These are phyloP conservation scores for Orussus abietinus DNA, from an alignment of 1,140 invertebrate genomes.

Conservation along the genomic window DNA sequence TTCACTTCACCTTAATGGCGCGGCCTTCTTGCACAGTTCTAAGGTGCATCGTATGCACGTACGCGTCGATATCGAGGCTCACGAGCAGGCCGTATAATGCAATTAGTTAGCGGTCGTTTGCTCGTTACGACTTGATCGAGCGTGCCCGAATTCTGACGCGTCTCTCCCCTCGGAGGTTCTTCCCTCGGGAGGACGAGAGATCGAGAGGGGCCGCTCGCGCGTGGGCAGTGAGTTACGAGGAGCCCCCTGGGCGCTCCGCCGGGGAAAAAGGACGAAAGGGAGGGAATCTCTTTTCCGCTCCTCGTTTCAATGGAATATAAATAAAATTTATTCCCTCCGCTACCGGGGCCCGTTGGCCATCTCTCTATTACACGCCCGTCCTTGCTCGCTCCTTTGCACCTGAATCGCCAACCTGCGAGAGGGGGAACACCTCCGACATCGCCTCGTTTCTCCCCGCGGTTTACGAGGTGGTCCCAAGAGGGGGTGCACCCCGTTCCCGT, in stretches of 20 bases:
- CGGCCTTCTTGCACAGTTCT: too few species aligned
- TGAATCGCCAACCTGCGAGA: too few species aligned
- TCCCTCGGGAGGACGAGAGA: too few species aligned
- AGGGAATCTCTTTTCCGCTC: conserved; percentile 19
- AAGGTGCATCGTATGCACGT: too few species aligned
- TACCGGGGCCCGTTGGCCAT: too few species aligned
- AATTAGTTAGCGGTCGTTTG: conserved; percentile 20
- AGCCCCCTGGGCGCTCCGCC: conserved; percentile 16
- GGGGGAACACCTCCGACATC: too few species aligned
- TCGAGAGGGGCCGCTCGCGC: conserved; percentile 13
- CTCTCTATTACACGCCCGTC: too few species aligned
- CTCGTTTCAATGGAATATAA: conserved; percentile 32
- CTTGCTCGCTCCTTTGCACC: too few species aligned
- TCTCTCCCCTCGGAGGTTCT: background rate
- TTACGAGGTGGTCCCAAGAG: too few species aligned
- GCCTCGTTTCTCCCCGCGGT: too few species aligned
- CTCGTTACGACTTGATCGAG: conserved; percentile 18
- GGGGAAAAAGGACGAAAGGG: conserved; percentile 12
- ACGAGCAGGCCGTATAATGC: background rate
- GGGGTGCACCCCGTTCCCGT: too few species aligned
- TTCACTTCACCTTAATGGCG: too few species aligned
- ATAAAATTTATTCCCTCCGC: conserved; percentile 31
- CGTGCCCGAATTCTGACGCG: background rate
- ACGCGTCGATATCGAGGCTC: background rate
- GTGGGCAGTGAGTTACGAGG: conserved; percentile 34